Percentiles rank a stretch among this genome's conserved stretches.
Conservation (phyloP, 2,113 vertebrate species). For the Malaclemys terrapin region DNA sequence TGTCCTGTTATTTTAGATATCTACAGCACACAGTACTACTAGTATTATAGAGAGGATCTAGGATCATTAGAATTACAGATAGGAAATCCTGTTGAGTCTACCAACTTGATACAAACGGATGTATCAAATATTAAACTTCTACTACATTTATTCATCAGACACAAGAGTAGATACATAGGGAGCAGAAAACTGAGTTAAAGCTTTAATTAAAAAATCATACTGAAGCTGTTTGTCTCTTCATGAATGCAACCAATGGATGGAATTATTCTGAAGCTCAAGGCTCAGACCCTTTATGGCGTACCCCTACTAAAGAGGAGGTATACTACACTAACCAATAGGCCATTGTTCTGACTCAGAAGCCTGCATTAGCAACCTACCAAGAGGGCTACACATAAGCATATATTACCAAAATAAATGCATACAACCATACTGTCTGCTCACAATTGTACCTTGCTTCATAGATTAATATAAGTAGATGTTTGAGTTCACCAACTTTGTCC, state of each 20-base stretch:
- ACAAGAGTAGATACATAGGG: neutral
- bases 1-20: no score
- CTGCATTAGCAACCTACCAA: neutral
- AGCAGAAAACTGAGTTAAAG: neutral
- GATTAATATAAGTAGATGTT: slow-evolving; percentile 65
- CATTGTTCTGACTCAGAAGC: neutral
- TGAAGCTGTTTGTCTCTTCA: neutral
- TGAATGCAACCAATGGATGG: neutral
- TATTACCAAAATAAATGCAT: slow-evolving; percentile 64
- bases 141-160: neutral
- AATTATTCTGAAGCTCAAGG: neutral
- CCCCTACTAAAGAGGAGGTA: rapidly evolving
- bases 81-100: no score
- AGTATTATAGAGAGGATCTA: no score
- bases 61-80: no score
- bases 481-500: slow-evolving; percentile 62
- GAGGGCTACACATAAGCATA: slow-evolving; percentile 26
- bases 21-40: no score
- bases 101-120: no score
- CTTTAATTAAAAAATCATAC: neutral
- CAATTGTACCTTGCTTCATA: slow-evolving; percentile 66
- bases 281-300: neutral
- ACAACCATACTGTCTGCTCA: slow-evolving; percentile 68
- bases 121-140: neutral
- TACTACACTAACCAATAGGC: neutral